Base-by-base conservation (phyloP, 2,797 vertebrate species). In the Linurgus olivaceus region DNA sequence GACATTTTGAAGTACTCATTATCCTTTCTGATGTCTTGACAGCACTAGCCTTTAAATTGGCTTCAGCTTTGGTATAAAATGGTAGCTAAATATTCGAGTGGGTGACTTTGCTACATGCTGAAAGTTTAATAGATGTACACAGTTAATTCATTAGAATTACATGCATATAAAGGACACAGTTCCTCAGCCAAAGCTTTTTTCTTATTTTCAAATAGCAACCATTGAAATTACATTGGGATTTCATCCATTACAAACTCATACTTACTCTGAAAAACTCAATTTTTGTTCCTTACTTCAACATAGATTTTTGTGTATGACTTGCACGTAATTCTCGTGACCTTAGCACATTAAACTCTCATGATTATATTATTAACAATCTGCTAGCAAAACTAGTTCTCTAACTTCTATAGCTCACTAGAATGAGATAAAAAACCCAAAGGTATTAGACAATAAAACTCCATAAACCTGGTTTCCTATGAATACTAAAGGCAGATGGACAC, bases 1-100 rank as follows among this genome's bases (percentile, higher is more conserved):
- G 61, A 71, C 65, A 88, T 94, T 94, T 95, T 88, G 28, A 77
- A 67, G 38, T 40, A 48, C 52, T 87, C 50, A 73, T 93, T 85
- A 89, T 85, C 44, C 21, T 77, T 20, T 52, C 66, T 75, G 80
- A 80, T 31, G 23, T 59, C 72, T 90, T 88, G 33, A 80, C 63
- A 83, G 37, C 15, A 29, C 62, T 86, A 80, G 47, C n/a, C 23
- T 95, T 82, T 77, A 93, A 96, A 88, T 17, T 90, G 20, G 2
- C 35, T 76, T 80, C 40, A 70, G 40, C 7, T 44, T 50, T 66
- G 12, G 26, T 19, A 62, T 24, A 77, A 85, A 52, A 66, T 66
- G 16, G 35, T 62, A 87, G 31, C 31, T 79, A 31, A 70, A 79
- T 82, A 73, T 62, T 76, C 33, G 70, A 70, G 33, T 29, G 42